Conservation (phyloP, 2,797 vertebrate species). For the Sitta carolinensis region DNA sequence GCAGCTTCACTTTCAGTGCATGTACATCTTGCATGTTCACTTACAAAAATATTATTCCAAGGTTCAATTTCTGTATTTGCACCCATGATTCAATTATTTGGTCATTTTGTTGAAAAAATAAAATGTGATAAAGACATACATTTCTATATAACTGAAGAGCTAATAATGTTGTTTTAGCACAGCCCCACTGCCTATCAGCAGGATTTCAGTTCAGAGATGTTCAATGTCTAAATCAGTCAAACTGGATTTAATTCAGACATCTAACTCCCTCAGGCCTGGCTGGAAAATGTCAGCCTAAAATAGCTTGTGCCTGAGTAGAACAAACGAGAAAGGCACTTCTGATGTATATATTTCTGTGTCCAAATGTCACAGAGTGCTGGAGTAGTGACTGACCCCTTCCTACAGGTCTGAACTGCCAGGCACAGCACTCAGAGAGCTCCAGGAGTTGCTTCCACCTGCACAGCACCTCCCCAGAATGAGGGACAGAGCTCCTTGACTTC, state of each 20-base stretch:
- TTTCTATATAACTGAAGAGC: background rate
- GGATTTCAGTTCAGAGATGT: conserved; percentile 22
- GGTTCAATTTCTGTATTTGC: background rate
- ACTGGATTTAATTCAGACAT: conserved; percentile 54
- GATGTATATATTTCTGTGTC: background rate
- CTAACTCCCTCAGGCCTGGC: conserved; percentile 36
- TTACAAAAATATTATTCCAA: background rate
- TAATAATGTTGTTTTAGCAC: background rate
- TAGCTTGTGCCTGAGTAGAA: conserved; percentile 28
- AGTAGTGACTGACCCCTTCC: background rate
- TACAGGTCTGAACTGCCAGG: background rate
- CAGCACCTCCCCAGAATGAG: background rate
- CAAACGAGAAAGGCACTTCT: background rate
- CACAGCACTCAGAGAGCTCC: background rate
- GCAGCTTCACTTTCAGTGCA: background rate
- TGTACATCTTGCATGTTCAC: background rate
- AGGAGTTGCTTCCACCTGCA: background rate
- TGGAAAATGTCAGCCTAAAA: conserved; percentile 67
- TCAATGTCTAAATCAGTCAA: conserved; percentile 38
- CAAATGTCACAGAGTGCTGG: background rate
- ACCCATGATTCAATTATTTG: background rate
- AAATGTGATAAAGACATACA: background rate
- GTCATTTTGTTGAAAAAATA: background rate
- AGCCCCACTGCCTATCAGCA: background rate
- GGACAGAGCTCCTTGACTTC: background rate